A percentile compares a stretch with the other conserved stretches of the same genome.
Conservation (phyloP, 1,140 invertebrate genomes). For the Scaptomyza pallida region DNA sequence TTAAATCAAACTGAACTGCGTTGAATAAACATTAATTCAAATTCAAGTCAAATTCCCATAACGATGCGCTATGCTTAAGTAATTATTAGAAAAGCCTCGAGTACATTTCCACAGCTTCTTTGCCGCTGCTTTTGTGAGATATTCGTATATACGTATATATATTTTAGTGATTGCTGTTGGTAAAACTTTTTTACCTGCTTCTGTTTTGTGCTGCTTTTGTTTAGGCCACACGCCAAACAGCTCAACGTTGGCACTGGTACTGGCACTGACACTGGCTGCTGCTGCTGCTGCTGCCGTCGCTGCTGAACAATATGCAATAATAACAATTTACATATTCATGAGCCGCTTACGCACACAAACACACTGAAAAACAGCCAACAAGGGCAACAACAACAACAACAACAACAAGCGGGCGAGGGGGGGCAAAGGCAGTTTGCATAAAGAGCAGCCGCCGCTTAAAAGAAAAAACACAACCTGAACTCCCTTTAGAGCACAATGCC, state of each 20-base stretch:
- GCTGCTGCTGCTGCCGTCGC: slow-evolving; percentile 50
- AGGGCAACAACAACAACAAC: slow-evolving; percentile 37
- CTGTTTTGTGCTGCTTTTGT: slow-evolving; percentile 26
- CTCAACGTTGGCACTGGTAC: slow-evolving; percentile 18
- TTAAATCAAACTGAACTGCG: slow-evolving; percentile 7
- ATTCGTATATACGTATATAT: too few species aligned
- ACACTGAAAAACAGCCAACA: slow-evolving; percentile 53
- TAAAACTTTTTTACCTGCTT: slow-evolving; percentile 18
- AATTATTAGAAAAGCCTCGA: slow-evolving; percentile 11
- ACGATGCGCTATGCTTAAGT: slow-evolving; percentile 14
- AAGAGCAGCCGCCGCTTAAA: slow-evolving; percentile 68
- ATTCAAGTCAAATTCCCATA: slow-evolving; percentile 12
- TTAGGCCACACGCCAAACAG: slow-evolving; percentile 22
- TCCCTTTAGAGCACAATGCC: slow-evolving; percentile 25
- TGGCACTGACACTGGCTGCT: slow-evolving; percentile 28
- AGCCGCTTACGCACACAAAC: slow-evolving; percentile 62
- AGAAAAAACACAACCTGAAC: slow-evolving; percentile 43
- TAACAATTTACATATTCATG: slow-evolving; percentile 82
- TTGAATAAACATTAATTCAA: slow-evolving; percentile 28
- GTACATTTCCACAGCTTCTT: slow-evolving; percentile 7
- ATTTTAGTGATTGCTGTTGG: slow-evolving; percentile 32
- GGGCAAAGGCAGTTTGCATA: slow-evolving; percentile 65
- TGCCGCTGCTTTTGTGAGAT: slow-evolving; percentile 15
- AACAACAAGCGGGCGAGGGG: slow-evolving; percentile 15
- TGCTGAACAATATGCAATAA: slow-evolving; percentile 81